phyloP scores from a whole-genome alignment of 2,888 invertebrate species.

The Limulus polyphemus region DNA sequence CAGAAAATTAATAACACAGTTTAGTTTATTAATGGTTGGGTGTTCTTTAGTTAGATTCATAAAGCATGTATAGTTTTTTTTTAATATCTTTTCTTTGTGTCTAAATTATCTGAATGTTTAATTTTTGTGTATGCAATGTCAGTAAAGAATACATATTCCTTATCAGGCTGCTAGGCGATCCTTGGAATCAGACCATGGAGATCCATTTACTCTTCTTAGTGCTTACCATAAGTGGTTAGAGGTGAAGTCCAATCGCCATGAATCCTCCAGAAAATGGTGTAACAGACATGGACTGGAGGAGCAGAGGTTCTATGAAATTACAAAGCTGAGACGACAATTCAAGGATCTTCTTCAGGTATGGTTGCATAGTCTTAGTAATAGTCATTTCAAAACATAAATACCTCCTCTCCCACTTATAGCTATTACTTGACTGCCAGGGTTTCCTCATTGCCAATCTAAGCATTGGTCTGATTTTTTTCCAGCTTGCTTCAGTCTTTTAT shows the following conservation, averaged over 20 bases:
- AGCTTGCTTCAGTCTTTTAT: too few relatives aligned
- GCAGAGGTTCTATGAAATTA: conserved; percentile 91
- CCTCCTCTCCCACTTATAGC: too few relatives aligned
- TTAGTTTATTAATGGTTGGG: too few relatives aligned
- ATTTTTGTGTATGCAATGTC: neutral
- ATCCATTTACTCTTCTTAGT: conserved; percentile 78
- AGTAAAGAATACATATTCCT: conserved; percentile 4
- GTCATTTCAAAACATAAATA: too few relatives aligned
- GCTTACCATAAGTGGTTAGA: conserved; percentile 79
- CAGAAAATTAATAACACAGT: too few relatives aligned
- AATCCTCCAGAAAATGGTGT: conserved; percentile 64
- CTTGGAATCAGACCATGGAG: conserved; percentile 88
- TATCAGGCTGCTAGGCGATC: conserved; percentile 47
- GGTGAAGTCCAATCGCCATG: conserved; percentile 48
- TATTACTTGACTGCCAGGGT: too few relatives aligned
- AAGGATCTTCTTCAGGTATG: conserved; percentile 59
- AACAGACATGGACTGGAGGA: conserved; percentile 81
- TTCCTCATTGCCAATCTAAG: too few relatives aligned
- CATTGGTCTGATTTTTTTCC: too few relatives aligned
- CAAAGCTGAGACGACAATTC: conserved; percentile 81
- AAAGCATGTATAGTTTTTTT: too few relatives aligned
- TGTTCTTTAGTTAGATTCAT: neutral
- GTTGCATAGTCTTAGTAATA: too few relatives aligned
- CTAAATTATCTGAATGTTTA: neutral
- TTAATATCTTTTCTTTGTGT: too few relatives aligned